Evolutionary conservation across 2,113 vertebrate species (phyloP).

Genomic region (Plotosus lineatus): DNA sequence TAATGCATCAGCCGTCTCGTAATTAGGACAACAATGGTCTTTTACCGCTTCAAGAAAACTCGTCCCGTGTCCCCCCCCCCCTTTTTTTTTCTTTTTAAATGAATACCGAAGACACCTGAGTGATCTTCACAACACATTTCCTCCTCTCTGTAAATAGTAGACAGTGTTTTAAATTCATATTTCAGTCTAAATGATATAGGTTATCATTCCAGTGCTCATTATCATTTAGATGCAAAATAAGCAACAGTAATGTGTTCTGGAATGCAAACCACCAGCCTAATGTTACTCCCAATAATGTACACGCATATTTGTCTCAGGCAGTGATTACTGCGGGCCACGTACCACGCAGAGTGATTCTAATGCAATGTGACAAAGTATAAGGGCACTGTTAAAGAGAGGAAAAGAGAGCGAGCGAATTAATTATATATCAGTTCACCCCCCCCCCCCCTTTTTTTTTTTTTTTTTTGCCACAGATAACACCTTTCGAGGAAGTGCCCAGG

Average conservation of each 20-base stretch:
- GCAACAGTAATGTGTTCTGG: constrained; percentile 74
- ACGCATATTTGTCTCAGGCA: constrained; percentile 66
- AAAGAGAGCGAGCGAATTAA: constrained; percentile 64
- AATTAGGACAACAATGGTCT: constrained; percentile 82
- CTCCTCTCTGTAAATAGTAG: constrained; percentile 67
- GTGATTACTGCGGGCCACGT: constrained; percentile 67
- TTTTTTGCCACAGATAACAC: constrained; percentile 70
- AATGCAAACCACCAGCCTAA: constrained; percentile 67
- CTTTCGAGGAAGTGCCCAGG: constrained; percentile 75
- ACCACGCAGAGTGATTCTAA: constrained; percentile 68
- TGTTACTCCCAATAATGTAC: constrained; percentile 69
- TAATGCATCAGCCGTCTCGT: constrained; percentile 75
- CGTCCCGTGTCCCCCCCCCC: constrained; percentile 45
- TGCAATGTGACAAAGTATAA: constrained; percentile 78
- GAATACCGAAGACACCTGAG: constrained; percentile 70
- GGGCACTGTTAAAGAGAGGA: constrained; percentile 69
- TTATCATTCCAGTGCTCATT: constrained; percentile 76
- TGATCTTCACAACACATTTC: constrained; percentile 61
- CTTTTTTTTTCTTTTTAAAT: constrained; percentile 61
- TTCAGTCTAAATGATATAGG: constrained; percentile 74
- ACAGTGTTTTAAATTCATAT: constrained; percentile 69
- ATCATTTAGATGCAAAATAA: constrained; percentile 81
- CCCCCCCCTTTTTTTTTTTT: too few relatives aligned
- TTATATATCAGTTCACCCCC: constrained; percentile 70
- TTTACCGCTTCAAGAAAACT: constrained; percentile 64